Evolutionary conservation across 2,113 vertebrate genomes (phyloP).

Genomic region (Egretta garzetta): DNA sequence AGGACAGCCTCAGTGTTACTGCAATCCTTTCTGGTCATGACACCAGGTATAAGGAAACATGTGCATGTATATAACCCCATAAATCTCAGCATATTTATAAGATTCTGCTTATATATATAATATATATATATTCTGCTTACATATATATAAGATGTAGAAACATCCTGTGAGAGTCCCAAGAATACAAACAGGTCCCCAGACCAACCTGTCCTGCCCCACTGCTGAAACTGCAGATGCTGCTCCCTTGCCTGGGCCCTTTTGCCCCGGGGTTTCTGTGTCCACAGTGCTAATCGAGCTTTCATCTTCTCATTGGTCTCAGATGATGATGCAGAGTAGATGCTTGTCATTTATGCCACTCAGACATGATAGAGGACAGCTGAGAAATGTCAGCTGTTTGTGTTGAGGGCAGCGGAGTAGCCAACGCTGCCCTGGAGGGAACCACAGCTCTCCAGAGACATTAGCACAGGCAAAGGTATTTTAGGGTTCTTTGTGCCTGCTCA

Average conservation of each 20-base stretch:
- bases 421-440: background rate
- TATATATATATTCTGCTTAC: too few species aligned
- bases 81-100: background rate
- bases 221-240: background rate
- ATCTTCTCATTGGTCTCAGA: background rate
- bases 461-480: background rate
- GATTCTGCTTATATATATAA: too few species aligned
- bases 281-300: background rate
- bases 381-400: background rate
- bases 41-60: background rate
- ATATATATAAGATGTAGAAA: too few species aligned
- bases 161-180: background rate
- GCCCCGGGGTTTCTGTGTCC: background rate
- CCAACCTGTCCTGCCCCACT: background rate
- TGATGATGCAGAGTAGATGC: background rate
- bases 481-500: background rate
- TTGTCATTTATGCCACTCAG: constrained; percentile 13
- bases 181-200: background rate
- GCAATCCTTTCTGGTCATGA: background rate
- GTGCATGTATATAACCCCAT: background rate
- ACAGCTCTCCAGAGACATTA: background rate
- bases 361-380: background rate
- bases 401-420: background rate
- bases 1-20: background rate
- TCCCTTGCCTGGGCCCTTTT: background rate